Base-by-base conservation (phyloP, 2,888 invertebrate species). In the Cheilosia pagana region DNA sequence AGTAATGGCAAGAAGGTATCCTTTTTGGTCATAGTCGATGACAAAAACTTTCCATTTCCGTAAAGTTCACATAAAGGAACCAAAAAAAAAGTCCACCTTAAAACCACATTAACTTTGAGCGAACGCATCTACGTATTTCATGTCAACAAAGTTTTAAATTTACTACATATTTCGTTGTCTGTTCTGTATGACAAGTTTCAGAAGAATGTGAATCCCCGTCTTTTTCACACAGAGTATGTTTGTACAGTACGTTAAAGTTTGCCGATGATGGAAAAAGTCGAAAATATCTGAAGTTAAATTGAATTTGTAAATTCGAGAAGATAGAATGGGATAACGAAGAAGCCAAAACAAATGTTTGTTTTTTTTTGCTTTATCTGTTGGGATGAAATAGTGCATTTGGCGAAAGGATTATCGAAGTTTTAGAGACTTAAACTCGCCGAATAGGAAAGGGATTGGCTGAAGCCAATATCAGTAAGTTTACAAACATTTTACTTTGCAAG, bases 201-300 rank as follows among this genome's bases (percentile, higher is more conserved):
- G 8, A 53, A 63, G 48, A 31, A 55, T 39, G 53, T 16, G 28
- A 16, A 16, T 77, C 52, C 16, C 2, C 39, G 31, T 57, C 39
- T 52, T 23, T 62, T 57, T 10, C 28, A 12, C 39, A 39, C 21
- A 8, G 59, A 28, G 28, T 79, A 35, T 52, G 72, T 65, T 63
- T 63, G 31, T 14, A 71, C 43, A 16, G 12, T 50, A 50, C 25
- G 55, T 57, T 76, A 59, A 81, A 76, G 43, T 83, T 83, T 79
- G 10, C 53, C 28, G 63, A 79, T 81, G 85, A 85, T 81, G 60
- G 70, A 81, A 85, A 76, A 81, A 85, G 81, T 81, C 70, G 55
- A 52, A 81, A 85, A 85, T 75, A 85, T 79, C 59, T 52, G 28
- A 75, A 85, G 71, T 85, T 85, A 85, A 85, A 85, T 85, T 85